Base-by-base conservation (phyloP, 2,113 vertebrate genomes). In the Mohoua ochrocephala region DNA sequence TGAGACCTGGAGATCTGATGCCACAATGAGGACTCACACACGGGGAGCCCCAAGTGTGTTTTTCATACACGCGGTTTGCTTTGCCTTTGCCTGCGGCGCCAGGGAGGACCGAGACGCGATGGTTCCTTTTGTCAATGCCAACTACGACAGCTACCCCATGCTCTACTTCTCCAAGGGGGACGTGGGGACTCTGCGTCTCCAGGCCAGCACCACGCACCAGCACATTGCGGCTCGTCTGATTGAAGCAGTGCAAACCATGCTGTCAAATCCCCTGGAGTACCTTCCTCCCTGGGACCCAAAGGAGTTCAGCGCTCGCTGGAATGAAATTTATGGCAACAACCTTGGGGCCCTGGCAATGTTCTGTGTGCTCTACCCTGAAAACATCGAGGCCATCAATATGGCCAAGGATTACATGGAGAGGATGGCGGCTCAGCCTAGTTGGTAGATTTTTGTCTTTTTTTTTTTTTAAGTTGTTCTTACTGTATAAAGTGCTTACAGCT, bases 371-470 rank as follows among this genome's bases (percentile, higher is more conserved):
- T 99, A 99, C 92, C 99, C 99, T 0, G 99, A 99, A 85, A 98
- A 99, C 88, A 95, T 98, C 1, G 99, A 99, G 89, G 99, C 99
- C 30, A 96, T 99, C 52, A 98, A 95, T 87, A 97, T 99, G 97
- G 99, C 98, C 94, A 99, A 97, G 89, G 99, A 99, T 97, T 99
- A 99, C 98, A 99, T 99, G 99, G 99, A 99, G 97, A 99, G 99
- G 98, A 99, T 99, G 99, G 99, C 99, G 2, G 98, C 98, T 96
- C 99, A 99, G 98, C 99, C 99, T 99, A 99, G 99, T 99, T 99
- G 99, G 99, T 99, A 99, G 97, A 98, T 99, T 98, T 98, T 98
- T 98, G 94, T 98, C 98, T 94, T 97, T 92, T 94, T 97, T 97
- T 93, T 92, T 88, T 93, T 85, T 78, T 47, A 80, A 79, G 52